These are phyloP conservation scores for Clivina fossor DNA, from an alignment of 2,888 invertebrate species.

Conservation along the genomic window DNA sequence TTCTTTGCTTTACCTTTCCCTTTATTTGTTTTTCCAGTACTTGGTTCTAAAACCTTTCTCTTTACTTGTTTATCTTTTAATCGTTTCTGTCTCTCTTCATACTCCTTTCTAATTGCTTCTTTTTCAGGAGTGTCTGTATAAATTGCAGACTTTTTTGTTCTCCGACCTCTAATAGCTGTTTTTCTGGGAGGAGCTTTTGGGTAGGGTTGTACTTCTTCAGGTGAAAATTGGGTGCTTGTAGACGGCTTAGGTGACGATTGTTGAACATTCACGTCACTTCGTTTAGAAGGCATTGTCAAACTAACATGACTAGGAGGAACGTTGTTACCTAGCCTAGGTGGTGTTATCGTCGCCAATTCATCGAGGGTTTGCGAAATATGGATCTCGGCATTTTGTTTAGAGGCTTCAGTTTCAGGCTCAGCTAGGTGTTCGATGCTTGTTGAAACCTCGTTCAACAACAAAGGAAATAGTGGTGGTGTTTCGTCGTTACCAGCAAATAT, in stretches of 20 bases:
- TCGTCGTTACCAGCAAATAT: constrained; percentile 4
- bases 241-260: background rate
- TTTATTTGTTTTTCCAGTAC: constrained; percentile 5
- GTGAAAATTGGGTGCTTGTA: too few species aligned
- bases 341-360: background rate
- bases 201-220: constrained; percentile 26
- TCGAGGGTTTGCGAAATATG: constrained; percentile 6
- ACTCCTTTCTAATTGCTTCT: constrained; percentile 37
- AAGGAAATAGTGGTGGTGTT: constrained; percentile 6
- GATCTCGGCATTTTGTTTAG: background rate
- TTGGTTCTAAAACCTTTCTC: constrained; percentile 12
- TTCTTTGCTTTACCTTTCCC: constrained; percentile 22
- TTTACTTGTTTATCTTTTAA: constrained; percentile 20
- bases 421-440: background rate
- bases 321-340: too few species aligned
- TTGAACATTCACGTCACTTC: background rate
- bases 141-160: constrained; percentile 34
- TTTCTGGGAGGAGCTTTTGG: constrained; percentile 34
- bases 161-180: constrained; percentile 6
- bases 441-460: constrained; percentile 9
- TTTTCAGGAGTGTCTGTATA: constrained; percentile 39
- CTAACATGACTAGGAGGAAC: too few species aligned
- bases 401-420: background rate
- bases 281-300: too few species aligned
- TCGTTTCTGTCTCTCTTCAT: constrained; percentile 36